Evolutionary conservation across 2,113 vertebrate genomes (phyloP), one percentile per base, ranked within the genome.

Genomic region (Myiagra hebetior): DNA sequence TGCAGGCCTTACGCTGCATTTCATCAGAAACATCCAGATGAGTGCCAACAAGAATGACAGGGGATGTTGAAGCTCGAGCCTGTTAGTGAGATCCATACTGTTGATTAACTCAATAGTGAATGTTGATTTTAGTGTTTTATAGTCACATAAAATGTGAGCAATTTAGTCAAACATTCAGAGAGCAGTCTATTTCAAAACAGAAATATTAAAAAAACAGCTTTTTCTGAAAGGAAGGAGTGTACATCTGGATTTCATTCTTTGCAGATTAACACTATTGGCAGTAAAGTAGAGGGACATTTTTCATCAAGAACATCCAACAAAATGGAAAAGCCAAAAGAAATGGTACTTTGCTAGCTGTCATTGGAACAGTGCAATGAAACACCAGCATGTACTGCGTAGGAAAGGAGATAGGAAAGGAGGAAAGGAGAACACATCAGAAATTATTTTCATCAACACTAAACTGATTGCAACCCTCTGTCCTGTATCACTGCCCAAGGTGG

Each of bases 11-110:
- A 21, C 98, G 96, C 27, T 99, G 98, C 76, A 89, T 94, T 56
- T 99, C 99, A 65, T 98, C 98, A 76, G 98, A 98, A 92, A 98
- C 77, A 72, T 99, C 99, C 46, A 98, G 93, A 89, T 99, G 99
- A 17, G 99, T 99, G 63, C 99, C 99, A 47, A 99, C 98, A 56
- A 99, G 98, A 94, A 99, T 98, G 81, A 99, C 99, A 1, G 99
- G 99, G 15, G 99, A 99, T 18, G 98, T 98, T 2, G 99, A 99
- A 21, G 99, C 99, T 9, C 98, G 97, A 5, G 99, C 99, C 99
- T 99, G 72, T 11, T 31, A 88, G 53, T 31, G 69, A 95, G 77
- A 87, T 20, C 72, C 50, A 76, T 9, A 84, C 3, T 76, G 31
- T 1, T 13, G 2, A 83, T 57, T 37, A 62, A 75, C 49, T 83